Evolutionary conservation across 2,113 vertebrate species (phyloP), one percentile per base, ranked within the genome.

Genomic region (Cyphomyrus plagiostoma): DNA sequence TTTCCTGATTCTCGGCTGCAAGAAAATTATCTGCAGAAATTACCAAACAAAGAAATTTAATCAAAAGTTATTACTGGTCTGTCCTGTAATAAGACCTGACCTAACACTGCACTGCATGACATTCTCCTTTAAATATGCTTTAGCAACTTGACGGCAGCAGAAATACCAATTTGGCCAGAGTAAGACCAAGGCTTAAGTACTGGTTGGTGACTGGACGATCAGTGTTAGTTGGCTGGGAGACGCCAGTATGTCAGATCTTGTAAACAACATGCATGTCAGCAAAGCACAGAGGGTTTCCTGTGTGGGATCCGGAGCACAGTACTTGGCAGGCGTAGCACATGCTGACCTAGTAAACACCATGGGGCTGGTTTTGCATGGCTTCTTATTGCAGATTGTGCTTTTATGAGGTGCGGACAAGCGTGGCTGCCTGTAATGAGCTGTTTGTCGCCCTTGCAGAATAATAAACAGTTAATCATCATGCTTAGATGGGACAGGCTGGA

Each of bases 341-440:
- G 50, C 49, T 87, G 85, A 53, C 49, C 85, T 26, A 56, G 85
- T 53, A 66, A 66, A 88, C 87, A 66, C 87, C 17, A n/a, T 11
- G 3, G 35, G 35, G 87, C 87, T 23, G 39, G 87, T 88, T 88
- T 88, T 88, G 87, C 52, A 88, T 88, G 53, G 87, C 87, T 42
- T 66, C 52, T 62, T 35, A 45, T 23, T 39, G 49, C 87, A 58
- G 87, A 66, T 62, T 66, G 56, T 4, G 56, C 87, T 88, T 48
- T 66, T 50, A 58, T 66, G 56, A 88, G 52, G 35, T 46, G 87
- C 56, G 85, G 85, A 87, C 85, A 87, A 87, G 50, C 85, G 49
- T 87, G 26, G 85, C 49, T 53, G 49, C 85, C 48, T n/a, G 35
- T 88, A 66, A 88, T 66, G 87, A 66, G 87, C 56, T 26, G 56